These are phyloP conservation scores for Mallateleia sp. DNA, from an alignment of 2,888 invertebrate genomes.

Conservation along the genomic window DNA sequence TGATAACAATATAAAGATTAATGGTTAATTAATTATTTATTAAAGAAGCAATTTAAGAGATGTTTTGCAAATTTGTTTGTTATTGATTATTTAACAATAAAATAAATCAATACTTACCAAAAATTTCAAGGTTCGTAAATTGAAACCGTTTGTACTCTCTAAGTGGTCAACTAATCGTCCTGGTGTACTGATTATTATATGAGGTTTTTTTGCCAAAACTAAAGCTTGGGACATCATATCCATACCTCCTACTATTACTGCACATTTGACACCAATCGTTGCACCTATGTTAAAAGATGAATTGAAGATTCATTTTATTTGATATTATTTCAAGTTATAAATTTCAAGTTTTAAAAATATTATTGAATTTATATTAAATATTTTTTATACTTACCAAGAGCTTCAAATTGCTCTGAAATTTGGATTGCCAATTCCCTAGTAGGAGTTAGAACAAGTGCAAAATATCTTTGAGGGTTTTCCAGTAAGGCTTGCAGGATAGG, in stretches of 20 bases:
- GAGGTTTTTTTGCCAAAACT: conserved; percentile 98
- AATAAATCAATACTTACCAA: conserved; percentile 91
- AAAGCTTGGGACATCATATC: conserved; percentile 99
- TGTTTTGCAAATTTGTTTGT: too few relatives aligned
- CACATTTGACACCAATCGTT: conserved; percentile 98
- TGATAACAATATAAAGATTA: neutral
- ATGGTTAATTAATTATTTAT: neutral
- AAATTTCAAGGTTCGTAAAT: conserved; percentile 96
- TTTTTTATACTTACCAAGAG: conserved; percentile 93
- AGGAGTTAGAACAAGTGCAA: conserved; percentile 98
- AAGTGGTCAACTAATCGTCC: conserved; percentile 98
- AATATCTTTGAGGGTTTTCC: conserved; percentile 98
- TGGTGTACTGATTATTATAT: conserved; percentile 99
- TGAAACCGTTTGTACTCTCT: conserved; percentile 99
- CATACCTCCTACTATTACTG: conserved; percentile 99
- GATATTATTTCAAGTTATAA: too few relatives aligned
- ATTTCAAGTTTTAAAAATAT: too few relatives aligned
- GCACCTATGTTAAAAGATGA: conserved; percentile 91
- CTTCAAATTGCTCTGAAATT: conserved; percentile 99
- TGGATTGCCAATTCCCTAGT: conserved; percentile 99
- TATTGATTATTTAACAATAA: neutral
- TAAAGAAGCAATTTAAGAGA: neutral
- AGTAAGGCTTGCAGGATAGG: conserved; percentile 98
- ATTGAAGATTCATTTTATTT: too few relatives aligned
- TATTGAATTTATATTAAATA: too few relatives aligned